Evolutionary conservation across 2,113 vertebrate species (phyloP).

Genomic region (Polypterus senegalus): DNA sequence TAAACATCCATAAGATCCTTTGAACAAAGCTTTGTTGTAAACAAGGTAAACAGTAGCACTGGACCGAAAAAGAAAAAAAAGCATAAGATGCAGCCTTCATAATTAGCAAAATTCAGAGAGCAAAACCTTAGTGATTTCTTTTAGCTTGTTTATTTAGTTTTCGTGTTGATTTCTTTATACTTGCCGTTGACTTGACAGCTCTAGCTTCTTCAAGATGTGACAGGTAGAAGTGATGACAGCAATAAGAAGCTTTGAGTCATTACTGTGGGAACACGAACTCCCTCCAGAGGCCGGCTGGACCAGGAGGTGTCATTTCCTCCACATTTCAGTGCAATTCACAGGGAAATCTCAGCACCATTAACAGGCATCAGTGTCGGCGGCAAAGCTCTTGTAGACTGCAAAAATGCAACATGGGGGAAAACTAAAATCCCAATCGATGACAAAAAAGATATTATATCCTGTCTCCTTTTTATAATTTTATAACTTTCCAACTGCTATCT

Average conservation of each 20-base stretch:
- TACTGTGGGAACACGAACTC: neutral
- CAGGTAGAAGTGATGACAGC: neutral
- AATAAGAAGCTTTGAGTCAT: neutral
- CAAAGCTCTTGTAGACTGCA: too few species aligned
- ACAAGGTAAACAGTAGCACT: too few species aligned
- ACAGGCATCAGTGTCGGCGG: too few species aligned
- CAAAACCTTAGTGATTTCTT: neutral
- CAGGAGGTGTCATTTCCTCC: constrained; percentile 1
- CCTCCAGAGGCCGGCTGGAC: neutral
- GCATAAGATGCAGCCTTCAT: too few species aligned
- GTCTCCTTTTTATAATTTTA: too few species aligned
- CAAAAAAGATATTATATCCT: too few species aligned
- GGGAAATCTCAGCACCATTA: neutral
- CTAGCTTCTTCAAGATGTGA: neutral
- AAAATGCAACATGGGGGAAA: too few species aligned
- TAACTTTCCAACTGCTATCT: too few species aligned
- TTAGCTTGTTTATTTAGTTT: neutral
- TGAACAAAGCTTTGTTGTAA: too few species aligned
- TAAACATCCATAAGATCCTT: too few species aligned
- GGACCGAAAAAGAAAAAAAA: too few species aligned
- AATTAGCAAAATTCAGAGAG: neutral
- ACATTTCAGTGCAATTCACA: neutral
- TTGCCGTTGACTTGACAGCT: constrained; percentile 3
- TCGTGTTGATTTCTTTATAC: neutral
- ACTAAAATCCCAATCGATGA: too few species aligned